Conservation (phyloP, 1,140 invertebrate genomes). For the Ooceraea biroi region DNA sequence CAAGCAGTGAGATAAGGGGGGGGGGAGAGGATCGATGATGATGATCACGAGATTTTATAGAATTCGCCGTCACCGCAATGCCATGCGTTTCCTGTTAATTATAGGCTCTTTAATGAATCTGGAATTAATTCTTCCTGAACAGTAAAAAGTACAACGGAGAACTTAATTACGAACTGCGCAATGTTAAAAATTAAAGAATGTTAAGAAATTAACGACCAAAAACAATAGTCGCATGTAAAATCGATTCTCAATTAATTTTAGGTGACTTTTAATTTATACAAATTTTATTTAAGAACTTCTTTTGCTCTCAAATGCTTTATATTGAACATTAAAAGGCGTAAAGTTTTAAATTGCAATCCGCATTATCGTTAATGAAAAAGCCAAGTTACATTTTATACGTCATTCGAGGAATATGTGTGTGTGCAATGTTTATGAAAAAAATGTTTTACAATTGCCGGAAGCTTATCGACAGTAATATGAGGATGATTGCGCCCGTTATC, state of each 20-base stretch:
- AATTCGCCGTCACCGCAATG: neutral
- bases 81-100: neutral
- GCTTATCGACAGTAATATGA: constrained; percentile 42
- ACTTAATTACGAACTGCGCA: neutral
- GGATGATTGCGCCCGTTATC: constrained; percentile 42
- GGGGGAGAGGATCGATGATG: constrained; percentile 16
- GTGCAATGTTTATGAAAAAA: too few species aligned
- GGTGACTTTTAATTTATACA: neutral
- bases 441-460: neutral
- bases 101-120: constrained; percentile 9
- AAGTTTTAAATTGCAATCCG: neutral
- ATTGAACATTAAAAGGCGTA: constrained; percentile 10
- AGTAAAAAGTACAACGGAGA: neutral
- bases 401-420: neutral
- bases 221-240: neutral
- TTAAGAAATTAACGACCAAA: neutral
- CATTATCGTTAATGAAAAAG: neutral
- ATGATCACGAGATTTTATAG: constrained; percentile 29
- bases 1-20: neutral
- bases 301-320: neutral
- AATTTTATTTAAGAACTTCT: neutral
- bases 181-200: neutral
- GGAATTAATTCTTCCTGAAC: neutral
- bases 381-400: neutral
- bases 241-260: neutral